Conservation (phyloP, 2,888 invertebrate species). For the Cyclophora punctaria region DNA sequence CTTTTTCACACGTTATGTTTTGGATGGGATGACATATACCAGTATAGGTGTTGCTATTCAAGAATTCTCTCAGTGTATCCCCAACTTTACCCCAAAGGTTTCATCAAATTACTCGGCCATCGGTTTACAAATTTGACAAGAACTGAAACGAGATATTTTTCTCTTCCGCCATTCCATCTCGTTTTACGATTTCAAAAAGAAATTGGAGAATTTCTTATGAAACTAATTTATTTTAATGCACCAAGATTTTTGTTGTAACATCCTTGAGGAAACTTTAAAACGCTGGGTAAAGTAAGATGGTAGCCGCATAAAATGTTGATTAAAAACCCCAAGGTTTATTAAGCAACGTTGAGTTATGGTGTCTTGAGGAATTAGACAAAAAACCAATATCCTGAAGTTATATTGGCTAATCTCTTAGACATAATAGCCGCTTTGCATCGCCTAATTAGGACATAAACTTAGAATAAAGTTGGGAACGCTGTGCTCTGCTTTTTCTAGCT, state of each 20-base stretch:
- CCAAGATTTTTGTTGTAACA: not conserved
- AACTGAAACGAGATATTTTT: constrained; percentile 3
- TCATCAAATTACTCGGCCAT: constrained; percentile 13
- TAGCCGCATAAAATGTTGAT: constrained; percentile 9
- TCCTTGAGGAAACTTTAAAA: not conserved
- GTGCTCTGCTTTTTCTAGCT: too few species aligned
- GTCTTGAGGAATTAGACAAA: not conserved
- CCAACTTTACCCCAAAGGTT: constrained; percentile 10
- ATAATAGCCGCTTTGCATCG: too few species aligned
- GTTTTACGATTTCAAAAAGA: not conserved
- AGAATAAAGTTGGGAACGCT: too few species aligned
- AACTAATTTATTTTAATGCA: constrained; percentile 16
- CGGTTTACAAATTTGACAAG: constrained; percentile 9
- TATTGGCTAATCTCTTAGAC: too few species aligned
- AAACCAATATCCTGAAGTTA: too few species aligned
- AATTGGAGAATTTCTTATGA: constrained; percentile 5
- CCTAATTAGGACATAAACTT: too few species aligned
- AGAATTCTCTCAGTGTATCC: constrained; percentile 3
- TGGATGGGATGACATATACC: too few species aligned
- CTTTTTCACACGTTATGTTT: too few species aligned
- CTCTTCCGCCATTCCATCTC: constrained; percentile 4
- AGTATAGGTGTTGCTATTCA: too few species aligned
- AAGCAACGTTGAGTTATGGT: constrained; percentile 3
- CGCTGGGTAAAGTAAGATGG: constrained; percentile 1
- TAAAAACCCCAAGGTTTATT: constrained; percentile 8